Base-by-base conservation (phyloP, 2,888 invertebrate genomes). In the Andrena marginata region DNA sequence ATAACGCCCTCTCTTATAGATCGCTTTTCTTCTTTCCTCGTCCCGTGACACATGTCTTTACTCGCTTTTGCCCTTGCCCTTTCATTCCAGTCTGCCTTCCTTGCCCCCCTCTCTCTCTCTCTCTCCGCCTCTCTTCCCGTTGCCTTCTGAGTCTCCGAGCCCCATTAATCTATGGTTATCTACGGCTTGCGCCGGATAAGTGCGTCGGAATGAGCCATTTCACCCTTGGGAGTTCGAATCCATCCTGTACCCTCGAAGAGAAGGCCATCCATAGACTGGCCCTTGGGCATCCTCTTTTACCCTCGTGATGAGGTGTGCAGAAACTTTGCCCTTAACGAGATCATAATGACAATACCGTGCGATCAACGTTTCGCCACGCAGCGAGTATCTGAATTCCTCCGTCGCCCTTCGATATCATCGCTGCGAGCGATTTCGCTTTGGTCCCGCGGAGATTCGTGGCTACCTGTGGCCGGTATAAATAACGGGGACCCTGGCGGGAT, bases 91-190 rank as follows among this genome's bases (percentile, higher is more conserved):
- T 65, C 31, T 31, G 8, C 51, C 65, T 20, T 76, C 77, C 59
- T 62, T 73, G 49, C 35, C 65, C 29, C n/a, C n/a, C n/a, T 7
- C 54, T 26, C 67, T 67, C 72, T 7, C n/a, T 7, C 54, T 26
- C 67, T 67, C 72, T 7, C 29, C 67, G 33, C 68, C 77, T 89
- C 89, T 90, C 90, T 88, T 88, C 91, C 88, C 82, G 85, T 86
- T 82, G 84, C 80, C 81, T 85, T 84, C 70, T 86, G 87, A 91
- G 90, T 90, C 89, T 90, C 89, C 86, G 83, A 87, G 89, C 87
- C 92, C 93, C 93, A 94, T 94, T 94, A 94, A 94, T 94, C 94
- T 94, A 94, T 93, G 93, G 94, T 94, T 94, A 94, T 94, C 94
- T 94, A 94, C 90, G 93, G 91, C 92, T 91, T 86, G 92, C 90